Evolutionary conservation across 2,797 vertebrate genomes (phyloP).

Genomic region (Steatocranus sp.): DNA sequence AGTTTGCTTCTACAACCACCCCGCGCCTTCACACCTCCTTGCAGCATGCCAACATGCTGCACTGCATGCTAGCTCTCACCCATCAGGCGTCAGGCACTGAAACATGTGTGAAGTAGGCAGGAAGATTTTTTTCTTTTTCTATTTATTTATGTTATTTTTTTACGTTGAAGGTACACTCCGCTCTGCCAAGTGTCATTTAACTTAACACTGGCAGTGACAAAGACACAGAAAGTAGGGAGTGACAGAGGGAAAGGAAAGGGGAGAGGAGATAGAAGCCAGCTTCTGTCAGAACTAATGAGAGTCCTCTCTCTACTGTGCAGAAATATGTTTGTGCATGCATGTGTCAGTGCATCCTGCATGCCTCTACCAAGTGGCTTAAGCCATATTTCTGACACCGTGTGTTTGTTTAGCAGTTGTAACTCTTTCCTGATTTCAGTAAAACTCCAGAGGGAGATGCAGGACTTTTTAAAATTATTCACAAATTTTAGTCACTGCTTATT

Average conservation of each 20-base stretch:
- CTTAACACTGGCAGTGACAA: conserved; percentile 29
- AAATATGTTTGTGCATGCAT: conserved; percentile 27
- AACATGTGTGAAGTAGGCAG: conserved; percentile 16
- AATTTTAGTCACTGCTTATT: not conserved
- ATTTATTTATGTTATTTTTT: not conserved
- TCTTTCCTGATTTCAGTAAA: conserved; percentile 3
- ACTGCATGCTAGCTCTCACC: conserved; percentile 19
- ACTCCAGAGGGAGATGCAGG: not conserved
- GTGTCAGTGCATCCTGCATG: not conserved
- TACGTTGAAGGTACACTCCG: conserved; percentile 16
- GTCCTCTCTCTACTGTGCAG: conserved; percentile 51
- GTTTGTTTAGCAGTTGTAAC: conserved; percentile 17
- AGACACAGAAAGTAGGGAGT: conserved; percentile 19
- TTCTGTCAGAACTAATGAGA: conserved; percentile 70
- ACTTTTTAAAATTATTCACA: not conserved
- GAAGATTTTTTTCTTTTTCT: not conserved
- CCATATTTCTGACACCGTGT: not conserved
- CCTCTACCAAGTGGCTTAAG: conserved; percentile 41
- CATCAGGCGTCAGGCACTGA: conserved; percentile 15
- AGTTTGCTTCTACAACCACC: not conserved
- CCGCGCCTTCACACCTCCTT: conserved; percentile 7
- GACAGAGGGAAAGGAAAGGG: not conserved
- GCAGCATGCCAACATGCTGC: conserved; percentile 23
- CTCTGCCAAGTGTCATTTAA: conserved; percentile 44
- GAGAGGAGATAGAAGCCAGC: conserved; percentile 42